Evolutionary conservation across 2,797 vertebrate species (phyloP).

Genomic region (Peromyscus melanophrys): DNA sequence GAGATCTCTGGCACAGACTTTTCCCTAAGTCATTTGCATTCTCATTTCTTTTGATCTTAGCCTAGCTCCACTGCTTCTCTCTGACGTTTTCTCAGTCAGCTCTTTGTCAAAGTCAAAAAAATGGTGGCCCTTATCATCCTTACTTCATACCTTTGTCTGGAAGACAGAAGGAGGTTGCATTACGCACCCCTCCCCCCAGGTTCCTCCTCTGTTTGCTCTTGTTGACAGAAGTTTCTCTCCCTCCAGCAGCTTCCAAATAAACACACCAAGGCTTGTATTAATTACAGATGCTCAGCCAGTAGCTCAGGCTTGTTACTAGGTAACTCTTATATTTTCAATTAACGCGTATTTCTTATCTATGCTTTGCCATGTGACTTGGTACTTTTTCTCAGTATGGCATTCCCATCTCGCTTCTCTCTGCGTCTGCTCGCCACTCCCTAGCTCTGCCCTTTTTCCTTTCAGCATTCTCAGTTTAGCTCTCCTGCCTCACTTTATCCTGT

Average conservation of each 20-base stretch:
- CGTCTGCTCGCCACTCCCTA: background rate
- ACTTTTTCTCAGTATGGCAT: background rate
- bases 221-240: background rate
- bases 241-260: background rate
- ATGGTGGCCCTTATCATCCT: background rate
- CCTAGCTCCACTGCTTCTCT: background rate
- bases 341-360: background rate
- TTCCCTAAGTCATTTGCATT: slow-evolving; percentile 23
- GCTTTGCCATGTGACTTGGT: background rate
- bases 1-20: slow-evolving; percentile 59
- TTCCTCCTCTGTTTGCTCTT: background rate
- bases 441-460: background rate
- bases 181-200: background rate
- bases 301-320: background rate
- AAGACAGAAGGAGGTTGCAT: background rate
- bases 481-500: background rate
- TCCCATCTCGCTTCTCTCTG: background rate
- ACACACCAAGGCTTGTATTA: background rate
- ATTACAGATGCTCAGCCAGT: background rate
- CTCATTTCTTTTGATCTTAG: slow-evolving; percentile 58
- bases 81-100: background rate
- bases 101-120: background rate
- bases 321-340: background rate
- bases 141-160: background rate
- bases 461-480: background rate